Evolutionary conservation across 2,888 invertebrate species (phyloP), one percentile per base, ranked within the genome.

Genomic region (Melinopterus prodromus): DNA sequence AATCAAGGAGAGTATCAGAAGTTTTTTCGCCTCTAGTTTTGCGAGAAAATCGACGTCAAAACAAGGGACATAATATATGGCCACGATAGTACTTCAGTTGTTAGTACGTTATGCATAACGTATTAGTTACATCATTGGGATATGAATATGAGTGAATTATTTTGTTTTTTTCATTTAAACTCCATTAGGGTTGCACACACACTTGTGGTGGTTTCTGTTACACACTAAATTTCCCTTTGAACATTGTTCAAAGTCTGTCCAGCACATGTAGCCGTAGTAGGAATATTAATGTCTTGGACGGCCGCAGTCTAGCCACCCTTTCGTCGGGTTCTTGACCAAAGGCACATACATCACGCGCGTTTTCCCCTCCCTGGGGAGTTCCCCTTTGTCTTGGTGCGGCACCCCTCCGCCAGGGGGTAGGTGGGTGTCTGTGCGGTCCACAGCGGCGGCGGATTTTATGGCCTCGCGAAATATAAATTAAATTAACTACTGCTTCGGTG

Each of bases 401-500:
- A 53, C 53, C 53, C 53, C 12, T 53, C 53, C 9, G 9, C 53
- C 7, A 12, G 53, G 53, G 53, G 53, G 53, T 53, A 12, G 53
- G 53, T 53, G 53, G 53, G 53, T 53, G 53, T 53, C 53, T 53
- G 5, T 53, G 53, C 53, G 53, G 53, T 53, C 53, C 53, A 53
- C 53, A 53, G 53, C 53, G 53, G 86, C 85, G 86, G 87, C 88
- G 87, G 87, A 88, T 89, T 89, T 89, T 89, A 89, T 89, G 89
- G 88, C 89, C 87, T 86, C 86, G 87, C 88, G 88, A 89, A 88
- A 88, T 88, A 89, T 89, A 89, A 89, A 89, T 89, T 89, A 89
- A 89, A 89, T 89, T 89, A 89, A 89, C 89, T 89, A 88, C 89
- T 87, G 89, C 89, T 89, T 88, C 88, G 88, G 88, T 88, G 87